A percentile compares a stretch with the other conserved stretches of the same genome.
Evolutionary conservation across 2,888 invertebrate genomes (phyloP).

Genomic region (Spialia ferax): DNA sequence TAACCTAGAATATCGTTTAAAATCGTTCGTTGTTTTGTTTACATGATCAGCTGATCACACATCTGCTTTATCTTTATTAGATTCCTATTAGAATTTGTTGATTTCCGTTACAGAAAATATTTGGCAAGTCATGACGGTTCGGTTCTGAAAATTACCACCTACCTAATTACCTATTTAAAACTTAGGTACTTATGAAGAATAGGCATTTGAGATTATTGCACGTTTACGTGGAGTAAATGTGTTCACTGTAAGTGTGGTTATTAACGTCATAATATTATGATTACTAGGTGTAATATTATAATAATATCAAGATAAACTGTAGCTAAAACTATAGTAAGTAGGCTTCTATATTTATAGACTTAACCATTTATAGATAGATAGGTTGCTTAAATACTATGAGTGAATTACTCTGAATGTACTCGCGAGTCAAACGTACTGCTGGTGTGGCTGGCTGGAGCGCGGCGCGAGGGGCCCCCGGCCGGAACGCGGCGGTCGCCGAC

Average conservation of each 20-base stretch:
- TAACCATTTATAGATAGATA: too few species aligned
- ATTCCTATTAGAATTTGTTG: conserved; percentile 43
- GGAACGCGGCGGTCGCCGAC: conserved; percentile 70
- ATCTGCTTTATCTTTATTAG: conserved; percentile 59
- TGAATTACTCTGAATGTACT: conserved; percentile 44
- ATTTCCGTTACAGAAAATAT: not conserved
- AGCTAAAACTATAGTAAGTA: too few species aligned
- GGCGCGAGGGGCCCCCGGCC: conserved; percentile 53
- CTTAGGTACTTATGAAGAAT: not conserved
- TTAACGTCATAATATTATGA: too few species aligned
- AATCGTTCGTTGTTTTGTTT: conserved; percentile 63
- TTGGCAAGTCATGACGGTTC: not conserved
- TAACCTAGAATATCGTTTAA: conserved; percentile 6
- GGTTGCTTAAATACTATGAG: conserved; percentile 20
- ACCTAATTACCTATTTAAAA: too few species aligned
- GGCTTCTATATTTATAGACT: too few species aligned
- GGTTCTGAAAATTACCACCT: not conserved
- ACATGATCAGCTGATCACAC: conserved; percentile 82
- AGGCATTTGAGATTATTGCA: not conserved
- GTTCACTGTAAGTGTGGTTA: not conserved
- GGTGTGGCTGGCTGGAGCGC: conserved; percentile 41
- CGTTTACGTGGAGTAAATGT: not conserved
- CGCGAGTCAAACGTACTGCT: conserved; percentile 48
- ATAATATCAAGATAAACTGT: too few species aligned
- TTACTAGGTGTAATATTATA: too few species aligned